These are phyloP conservation scores for Herpetotheres cachinnans DNA, from an alignment of 2,113 vertebrate genomes.

Conservation along the genomic window DNA sequence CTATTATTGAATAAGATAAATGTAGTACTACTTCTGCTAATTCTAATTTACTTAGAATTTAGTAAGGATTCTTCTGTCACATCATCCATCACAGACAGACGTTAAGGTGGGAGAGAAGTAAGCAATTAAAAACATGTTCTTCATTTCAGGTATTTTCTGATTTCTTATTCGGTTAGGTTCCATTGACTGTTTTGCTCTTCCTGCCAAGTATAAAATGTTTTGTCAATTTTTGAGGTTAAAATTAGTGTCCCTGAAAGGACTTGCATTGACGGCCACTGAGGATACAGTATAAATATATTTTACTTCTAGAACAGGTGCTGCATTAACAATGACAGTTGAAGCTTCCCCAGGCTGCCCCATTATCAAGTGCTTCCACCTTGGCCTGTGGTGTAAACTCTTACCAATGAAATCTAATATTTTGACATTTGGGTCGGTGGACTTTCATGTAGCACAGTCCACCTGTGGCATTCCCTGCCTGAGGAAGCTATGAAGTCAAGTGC, in stretches of 20 bases:
- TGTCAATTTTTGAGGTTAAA: conserved; percentile 1
- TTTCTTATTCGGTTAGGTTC: conserved; percentile 3
- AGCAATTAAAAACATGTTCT: conserved; percentile 61
- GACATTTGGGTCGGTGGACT: background rate
- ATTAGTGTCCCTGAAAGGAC: background rate
- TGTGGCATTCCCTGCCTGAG: background rate
- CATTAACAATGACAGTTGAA: background rate
- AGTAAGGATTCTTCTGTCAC: conserved; percentile 39
- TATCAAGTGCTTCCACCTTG: background rate
- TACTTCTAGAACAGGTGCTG: background rate
- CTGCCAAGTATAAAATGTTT: background rate
- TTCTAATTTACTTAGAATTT: conserved; percentile 59
- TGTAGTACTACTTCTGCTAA: conserved; percentile 16
- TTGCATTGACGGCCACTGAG: background rate
- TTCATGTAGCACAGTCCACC: background rate
- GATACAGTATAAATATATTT: background rate
- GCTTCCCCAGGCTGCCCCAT: background rate
- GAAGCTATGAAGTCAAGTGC: background rate
- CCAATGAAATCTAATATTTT: background rate
- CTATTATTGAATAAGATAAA: conserved; percentile 49
- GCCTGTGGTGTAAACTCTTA: background rate
- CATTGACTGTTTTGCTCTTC: background rate
- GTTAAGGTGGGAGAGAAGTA: background rate
- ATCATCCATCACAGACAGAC: conserved; percentile 34
- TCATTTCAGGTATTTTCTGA: conserved; percentile 38